Percentiles rank a stretch among this genome's conserved stretches.
phyloP scores from a whole-genome alignment of 1,140 invertebrate genomes.

The Zaprionus capensis region DNA sequence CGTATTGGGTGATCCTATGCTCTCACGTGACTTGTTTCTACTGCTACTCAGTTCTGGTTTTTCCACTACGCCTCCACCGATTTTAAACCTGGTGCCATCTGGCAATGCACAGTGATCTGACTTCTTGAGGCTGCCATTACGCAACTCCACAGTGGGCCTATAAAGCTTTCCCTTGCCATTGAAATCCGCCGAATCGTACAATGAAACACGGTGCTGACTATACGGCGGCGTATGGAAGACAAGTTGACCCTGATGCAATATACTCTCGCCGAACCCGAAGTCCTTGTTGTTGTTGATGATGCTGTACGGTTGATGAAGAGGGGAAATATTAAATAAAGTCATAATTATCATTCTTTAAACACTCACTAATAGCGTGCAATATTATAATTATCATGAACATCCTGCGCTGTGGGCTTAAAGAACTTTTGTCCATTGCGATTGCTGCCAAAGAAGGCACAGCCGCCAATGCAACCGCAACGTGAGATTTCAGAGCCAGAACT shows the following conservation, averaged over 20 bases:
- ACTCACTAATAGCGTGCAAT: conserved; percentile 89
- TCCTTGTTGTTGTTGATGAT: conserved; percentile 85
- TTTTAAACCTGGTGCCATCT: conserved; percentile 73
- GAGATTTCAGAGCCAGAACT: conserved; percentile 70
- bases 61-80: conserved; percentile 65
- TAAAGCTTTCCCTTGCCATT: conserved; percentile 79
- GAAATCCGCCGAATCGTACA: conserved; percentile 87
- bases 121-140: conserved; percentile 79
- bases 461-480: conserved; percentile 97
- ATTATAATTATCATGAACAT: conserved; percentile 92
- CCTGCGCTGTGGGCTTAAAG: conserved; percentile 92
- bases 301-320: conserved; percentile 27
- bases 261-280: conserved; percentile 96
- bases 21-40: conserved; percentile 72
- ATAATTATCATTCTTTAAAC: neutral
- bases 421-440: conserved; percentile 94
- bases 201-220: conserved; percentile 90
- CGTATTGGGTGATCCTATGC: conserved; percentile 79
- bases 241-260: conserved; percentile 93
- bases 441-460: conserved; percentile 96
- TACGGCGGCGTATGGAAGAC: conserved; percentile 96
- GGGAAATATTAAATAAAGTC: neutral
- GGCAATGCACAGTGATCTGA: conserved; percentile 63
- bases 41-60: conserved; percentile 69
- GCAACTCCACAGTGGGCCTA: conserved; percentile 62